Base-by-base conservation (phyloP, 2,113 vertebrate genomes). In the Otocyon megalotis region DNA sequence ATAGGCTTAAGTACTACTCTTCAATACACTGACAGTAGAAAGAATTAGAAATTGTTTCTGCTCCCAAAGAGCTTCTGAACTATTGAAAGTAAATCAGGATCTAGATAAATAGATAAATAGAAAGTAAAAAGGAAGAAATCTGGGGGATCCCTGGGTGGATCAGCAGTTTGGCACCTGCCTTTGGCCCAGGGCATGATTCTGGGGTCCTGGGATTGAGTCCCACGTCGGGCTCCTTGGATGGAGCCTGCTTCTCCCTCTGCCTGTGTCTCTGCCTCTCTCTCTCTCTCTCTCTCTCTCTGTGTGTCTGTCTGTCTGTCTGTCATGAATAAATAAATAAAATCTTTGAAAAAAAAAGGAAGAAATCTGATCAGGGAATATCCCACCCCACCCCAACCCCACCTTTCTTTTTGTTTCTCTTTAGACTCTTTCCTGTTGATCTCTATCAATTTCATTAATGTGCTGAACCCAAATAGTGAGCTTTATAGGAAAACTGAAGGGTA, bases 381-480 rank as follows among this genome's bases (percentile, higher is more conserved):
- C 1, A 37, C 9, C 1, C 67, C 3, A 22, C 24, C 6, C 8
- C 26, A 43, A 43, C 26, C 72, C 3, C 3, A 0, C 37, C 37
- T 74, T 71, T 80, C 13, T 11, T 48, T 11, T 82, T 35, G 0
- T 93, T 4, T 53, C 53, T 86, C 56, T 91, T 90, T 72, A 82
- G 14, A 37, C 17, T 10, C 17, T 10, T 79, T 77, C 22, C 0
- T 80, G 60, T 35, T 60, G 17, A 62, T 62, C 63, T 28, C 32
- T 86, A 15, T 93, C 37, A 90, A 43, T 85, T 91, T 80, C 85
- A 83, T 76, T 92, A 86, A 74, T 83, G 26, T 62, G 26, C 53
- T 94, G 87, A 93, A 10, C 28, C 15, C 60, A 96, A 93, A 96
- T 32, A 77, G 58, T 83, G 67, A 77, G 26, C 50, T 96, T 90